Evolutionary conservation across 2,797 vertebrate genomes (phyloP), one percentile per base, ranked within the genome.

Genomic region (Uromys caudimaculatus): DNA sequence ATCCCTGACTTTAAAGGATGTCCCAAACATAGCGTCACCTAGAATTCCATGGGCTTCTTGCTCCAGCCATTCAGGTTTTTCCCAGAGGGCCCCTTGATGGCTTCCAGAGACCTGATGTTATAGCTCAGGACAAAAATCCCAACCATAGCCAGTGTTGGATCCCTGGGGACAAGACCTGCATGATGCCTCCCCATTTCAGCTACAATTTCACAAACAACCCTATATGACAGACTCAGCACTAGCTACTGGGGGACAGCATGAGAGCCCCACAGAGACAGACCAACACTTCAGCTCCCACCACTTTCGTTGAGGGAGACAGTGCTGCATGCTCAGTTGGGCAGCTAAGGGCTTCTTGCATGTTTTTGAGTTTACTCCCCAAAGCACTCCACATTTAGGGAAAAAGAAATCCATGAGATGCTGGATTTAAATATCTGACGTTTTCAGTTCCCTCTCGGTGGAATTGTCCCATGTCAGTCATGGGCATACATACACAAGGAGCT

Each of bases 1-100:
- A 98, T 99, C 87, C 99, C 99, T 21, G 99, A 99, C 75, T 98
- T 99, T 0, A 99, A 99, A 99, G 96, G 99, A 99, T 97, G 96
- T 99, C 97, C 99, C 99, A 94, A 99, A 99, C 98, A 99, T 99
- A 0, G 98, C 99, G 69, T 99, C 99, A 0, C 99, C 99, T 0
- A 99, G 67, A 99, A 99, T 12, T 94, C 99, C 0, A 99, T 99
- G 2, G 99, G 99, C 71, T 99, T 99, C 98, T 98, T 99, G 98
- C 99, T 99, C 73, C 99, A 99, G 1, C 99, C 99, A 8, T 99
- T 99, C 98, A 99, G 99, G 23, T 58, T 60, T 41, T 56, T 17
- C 1, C 35, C 99, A 0, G 99, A 99, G 97, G 99, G 99, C 94
- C 99, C 99, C 0, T 99, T 99, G 0, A 44, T 99, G 88, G 98